A percentile compares a stretch with the other conserved stretches of the same genome.
Conservation (phyloP, 2,797 vertebrate genomes). For the Columba guinea region DNA sequence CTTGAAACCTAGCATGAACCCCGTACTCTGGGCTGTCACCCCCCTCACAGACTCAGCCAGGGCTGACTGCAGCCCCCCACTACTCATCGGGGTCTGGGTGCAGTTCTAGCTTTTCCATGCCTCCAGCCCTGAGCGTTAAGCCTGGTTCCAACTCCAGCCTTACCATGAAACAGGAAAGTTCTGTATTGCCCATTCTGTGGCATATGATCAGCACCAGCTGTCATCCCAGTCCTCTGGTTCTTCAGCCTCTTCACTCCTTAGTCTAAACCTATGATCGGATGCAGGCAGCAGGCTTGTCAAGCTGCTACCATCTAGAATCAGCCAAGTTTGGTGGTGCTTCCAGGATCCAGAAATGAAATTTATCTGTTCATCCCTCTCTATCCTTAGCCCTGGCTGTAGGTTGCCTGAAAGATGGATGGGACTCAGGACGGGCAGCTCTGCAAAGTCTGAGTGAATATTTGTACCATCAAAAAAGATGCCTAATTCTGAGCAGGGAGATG, state of each 20-base stretch:
- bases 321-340: background rate
- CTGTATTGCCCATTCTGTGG: background rate
- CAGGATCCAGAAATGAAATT: background rate
- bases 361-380: background rate
- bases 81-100: too few relatives aligned
- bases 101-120: background rate
- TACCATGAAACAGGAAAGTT: conserved; percentile 18
- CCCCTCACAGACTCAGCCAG: background rate
- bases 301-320: background rate
- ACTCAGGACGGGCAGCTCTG: background rate
- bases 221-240: background rate
- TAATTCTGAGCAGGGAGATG: background rate
- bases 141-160: background rate
- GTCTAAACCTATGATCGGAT: background rate
- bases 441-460: background rate
- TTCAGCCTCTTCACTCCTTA: background rate
- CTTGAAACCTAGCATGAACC: background rate
- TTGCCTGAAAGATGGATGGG: background rate
- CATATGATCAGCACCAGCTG: background rate
- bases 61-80: background rate
- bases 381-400: background rate
- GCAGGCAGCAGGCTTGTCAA: background rate
- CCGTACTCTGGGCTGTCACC: background rate
- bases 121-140: background rate
- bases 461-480: background rate